Percentiles rank a stretch among this genome's conserved stretches.
Evolutionary conservation across 2,888 invertebrate genomes (phyloP).

Genomic region (Lottia scabra): DNA sequence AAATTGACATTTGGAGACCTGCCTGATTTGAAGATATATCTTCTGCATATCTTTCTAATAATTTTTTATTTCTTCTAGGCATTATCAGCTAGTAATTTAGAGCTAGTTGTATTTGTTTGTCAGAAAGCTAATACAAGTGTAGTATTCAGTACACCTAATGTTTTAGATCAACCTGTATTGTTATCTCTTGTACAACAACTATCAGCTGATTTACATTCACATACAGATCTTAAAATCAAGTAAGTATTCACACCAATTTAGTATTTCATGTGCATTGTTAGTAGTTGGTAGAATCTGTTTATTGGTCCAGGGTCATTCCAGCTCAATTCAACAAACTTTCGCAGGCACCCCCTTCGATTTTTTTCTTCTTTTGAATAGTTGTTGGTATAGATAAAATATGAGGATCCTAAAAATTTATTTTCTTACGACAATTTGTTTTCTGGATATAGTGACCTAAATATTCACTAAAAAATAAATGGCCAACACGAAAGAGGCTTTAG

Average conservation of each 20-base stretch:
- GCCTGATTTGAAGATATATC: neutral
- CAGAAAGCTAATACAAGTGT: constrained; percentile 83
- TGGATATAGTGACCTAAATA: no score
- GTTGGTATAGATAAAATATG: no score
- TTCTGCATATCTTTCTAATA: neutral
- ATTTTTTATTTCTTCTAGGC: constrained; percentile 74
- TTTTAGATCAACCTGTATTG: constrained; percentile 87
- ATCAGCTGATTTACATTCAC: constrained; percentile 86
- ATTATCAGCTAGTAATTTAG: constrained; percentile 87
- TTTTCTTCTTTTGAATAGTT: no score
- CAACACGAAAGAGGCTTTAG: no score
- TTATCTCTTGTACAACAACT: constrained; percentile 94
- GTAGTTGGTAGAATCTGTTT: no score
- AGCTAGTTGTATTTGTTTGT: constrained; percentile 87
- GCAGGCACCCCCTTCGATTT: no score
- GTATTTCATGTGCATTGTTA: no score
- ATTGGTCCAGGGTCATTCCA: no score
- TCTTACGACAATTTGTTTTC: no score
- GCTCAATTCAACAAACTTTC: no score
- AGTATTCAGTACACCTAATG: constrained; percentile 81
- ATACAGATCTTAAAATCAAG: constrained; percentile 86
- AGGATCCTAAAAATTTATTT: no score
- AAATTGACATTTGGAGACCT: neutral
- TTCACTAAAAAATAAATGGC: no score
- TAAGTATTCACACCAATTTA: constrained; percentile 72